Conservation (phyloP, 2,113 vertebrate species). For the human region GRCh38 chr6:156792001-156792500, state of each 20-base stretch:
- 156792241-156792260: neutral
- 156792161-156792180: neutral
- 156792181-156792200: neutral
- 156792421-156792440: too few species aligned
- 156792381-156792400: too few species aligned
- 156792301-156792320: neutral
- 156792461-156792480: slow-evolving; percentile 51
- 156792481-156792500: slow-evolving; percentile 71
- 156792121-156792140: neutral
- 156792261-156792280: neutral
- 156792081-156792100: neutral
- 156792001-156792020: neutral
- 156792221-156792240: neutral
- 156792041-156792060: neutral
- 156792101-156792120: neutral
- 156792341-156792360: too few species aligned
- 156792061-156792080: neutral
- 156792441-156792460: slow-evolving; percentile 52
- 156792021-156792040: neutral
- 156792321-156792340: too few species aligned
- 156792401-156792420: too few species aligned
- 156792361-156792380: too few species aligned
- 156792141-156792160: neutral
- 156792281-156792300: neutral
- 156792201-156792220: neutral